A percentile compares a stretch with the other conserved stretches of the same genome.
Evolutionary conservation across 2,113 vertebrate genomes (phyloP).

Genomic region (Otus sunia): DNA sequence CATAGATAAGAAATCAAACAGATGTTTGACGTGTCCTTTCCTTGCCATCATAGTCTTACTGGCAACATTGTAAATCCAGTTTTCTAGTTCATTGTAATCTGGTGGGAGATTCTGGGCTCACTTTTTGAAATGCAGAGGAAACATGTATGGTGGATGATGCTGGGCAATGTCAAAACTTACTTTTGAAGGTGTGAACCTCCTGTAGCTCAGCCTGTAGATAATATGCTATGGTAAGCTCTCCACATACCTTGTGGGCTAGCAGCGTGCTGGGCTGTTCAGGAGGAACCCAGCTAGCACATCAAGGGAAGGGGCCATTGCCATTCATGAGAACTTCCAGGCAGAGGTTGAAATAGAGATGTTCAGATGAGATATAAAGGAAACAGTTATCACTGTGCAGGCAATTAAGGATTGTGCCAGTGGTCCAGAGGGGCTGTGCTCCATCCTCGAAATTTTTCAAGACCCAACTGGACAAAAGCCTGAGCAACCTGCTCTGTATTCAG

Average conservation of each 20-base stretch:
- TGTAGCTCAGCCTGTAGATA: neutral
- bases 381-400: rapidly evolving
- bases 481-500: neutral
- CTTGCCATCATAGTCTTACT: neutral
- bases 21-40: neutral
- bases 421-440: neutral
- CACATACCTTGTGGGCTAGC: neutral
- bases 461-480: neutral
- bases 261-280: neutral
- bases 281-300: neutral
- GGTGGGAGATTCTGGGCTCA: neutral
- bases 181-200: neutral
- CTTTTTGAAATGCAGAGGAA: neutral
- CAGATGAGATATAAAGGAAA: neutral
- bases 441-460: neutral
- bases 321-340: neutral
- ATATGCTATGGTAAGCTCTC: rapidly evolving
- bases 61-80: neutral
- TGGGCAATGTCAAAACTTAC: neutral
- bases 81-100: neutral
- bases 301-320: neutral
- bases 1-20: neutral
- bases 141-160: neutral
- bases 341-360: neutral
- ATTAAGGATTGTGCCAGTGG: neutral